Conservation (phyloP, 2,888 invertebrate species). For the Hoplodrina blanda region DNA sequence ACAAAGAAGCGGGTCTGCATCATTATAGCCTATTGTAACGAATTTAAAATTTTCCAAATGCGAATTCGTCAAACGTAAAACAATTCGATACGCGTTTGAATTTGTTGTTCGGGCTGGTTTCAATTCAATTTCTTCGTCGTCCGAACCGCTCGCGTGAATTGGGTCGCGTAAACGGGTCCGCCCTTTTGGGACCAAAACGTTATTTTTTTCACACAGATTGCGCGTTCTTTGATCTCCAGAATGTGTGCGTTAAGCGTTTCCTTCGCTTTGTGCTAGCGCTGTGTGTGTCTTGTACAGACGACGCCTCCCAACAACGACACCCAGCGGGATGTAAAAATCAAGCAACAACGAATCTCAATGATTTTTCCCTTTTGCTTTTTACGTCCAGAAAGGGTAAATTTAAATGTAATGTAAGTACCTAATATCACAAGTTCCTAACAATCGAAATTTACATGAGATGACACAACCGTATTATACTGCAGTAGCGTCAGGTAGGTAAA, state of each 20-base stretch:
- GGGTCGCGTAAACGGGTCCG: constrained; percentile 90
- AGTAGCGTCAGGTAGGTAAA: constrained; percentile 61
- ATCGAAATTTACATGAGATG: background rate
- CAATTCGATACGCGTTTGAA: constrained; percentile 91
- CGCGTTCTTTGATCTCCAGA: constrained; percentile 89
- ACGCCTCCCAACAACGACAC: constrained; percentile 80
- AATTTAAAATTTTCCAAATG: constrained; percentile 88
- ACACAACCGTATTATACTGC: constrained; percentile 1
- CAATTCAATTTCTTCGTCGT: constrained; percentile 90
- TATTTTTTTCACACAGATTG: constrained; percentile 90
- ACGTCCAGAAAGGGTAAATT: constrained; percentile 55
- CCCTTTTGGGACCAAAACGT: constrained; percentile 90
- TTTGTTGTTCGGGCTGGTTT: constrained; percentile 87
- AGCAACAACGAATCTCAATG: constrained; percentile 81
- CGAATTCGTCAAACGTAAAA: constrained; percentile 90
- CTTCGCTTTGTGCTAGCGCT: constrained; percentile 85
- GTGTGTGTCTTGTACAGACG: constrained; percentile 83
- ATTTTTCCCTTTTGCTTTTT: constrained; percentile 71
- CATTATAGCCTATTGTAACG: constrained; percentile 89
- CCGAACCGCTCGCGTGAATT: constrained; percentile 89
- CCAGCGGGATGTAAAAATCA: constrained; percentile 87
- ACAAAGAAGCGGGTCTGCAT: constrained; percentile 88
- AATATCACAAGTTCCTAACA: constrained; percentile 4
- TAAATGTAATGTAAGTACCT: constrained; percentile 37
- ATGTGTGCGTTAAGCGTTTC: constrained; percentile 90